phyloP scores from a whole-genome alignment of 1,140 invertebrate genomes.

The Hylyphantes graminicola region DNA sequence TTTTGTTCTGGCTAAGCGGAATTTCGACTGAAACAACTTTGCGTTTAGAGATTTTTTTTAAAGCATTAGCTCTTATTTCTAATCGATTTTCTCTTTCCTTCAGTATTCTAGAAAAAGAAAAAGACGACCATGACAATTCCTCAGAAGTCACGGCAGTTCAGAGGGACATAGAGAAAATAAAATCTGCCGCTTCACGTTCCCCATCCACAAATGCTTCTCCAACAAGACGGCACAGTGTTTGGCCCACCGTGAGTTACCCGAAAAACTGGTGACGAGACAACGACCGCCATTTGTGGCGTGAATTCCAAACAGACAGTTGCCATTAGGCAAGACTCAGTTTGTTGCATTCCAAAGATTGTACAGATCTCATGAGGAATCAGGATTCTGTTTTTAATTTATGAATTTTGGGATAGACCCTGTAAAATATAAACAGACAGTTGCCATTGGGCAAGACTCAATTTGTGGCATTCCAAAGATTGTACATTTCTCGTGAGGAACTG shows the following conservation, averaged over 20 bases:
- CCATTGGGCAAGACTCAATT: background rate
- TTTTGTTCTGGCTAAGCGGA: no score
- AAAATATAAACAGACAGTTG: background rate
- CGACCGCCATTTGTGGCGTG: background rate
- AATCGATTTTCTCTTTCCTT: background rate
- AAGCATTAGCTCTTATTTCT: no score
- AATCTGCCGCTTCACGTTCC: constrained; percentile 35
- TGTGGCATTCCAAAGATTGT: no score
- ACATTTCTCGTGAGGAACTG: no score
- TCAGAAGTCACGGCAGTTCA: constrained; percentile 20
- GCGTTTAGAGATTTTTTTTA: no score
- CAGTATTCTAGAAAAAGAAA: constrained; percentile 52
- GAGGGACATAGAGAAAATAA: constrained; percentile 45
- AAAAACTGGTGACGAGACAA: constrained; percentile 46
- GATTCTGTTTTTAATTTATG: no score
- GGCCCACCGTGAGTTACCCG: constrained; percentile 45
- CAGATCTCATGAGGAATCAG: no score
- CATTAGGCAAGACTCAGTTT: background rate
- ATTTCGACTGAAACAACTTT: no score
- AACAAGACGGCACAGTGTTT: constrained; percentile 42
- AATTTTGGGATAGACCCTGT: no score
- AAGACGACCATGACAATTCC: constrained; percentile 27
- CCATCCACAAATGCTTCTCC: constrained; percentile 24
- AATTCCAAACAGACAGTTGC: background rate
- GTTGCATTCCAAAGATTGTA: no score